These are phyloP conservation scores for Malacosoma neustria DNA, from an alignment of 2,888 invertebrate genomes.

Conservation along the genomic window DNA sequence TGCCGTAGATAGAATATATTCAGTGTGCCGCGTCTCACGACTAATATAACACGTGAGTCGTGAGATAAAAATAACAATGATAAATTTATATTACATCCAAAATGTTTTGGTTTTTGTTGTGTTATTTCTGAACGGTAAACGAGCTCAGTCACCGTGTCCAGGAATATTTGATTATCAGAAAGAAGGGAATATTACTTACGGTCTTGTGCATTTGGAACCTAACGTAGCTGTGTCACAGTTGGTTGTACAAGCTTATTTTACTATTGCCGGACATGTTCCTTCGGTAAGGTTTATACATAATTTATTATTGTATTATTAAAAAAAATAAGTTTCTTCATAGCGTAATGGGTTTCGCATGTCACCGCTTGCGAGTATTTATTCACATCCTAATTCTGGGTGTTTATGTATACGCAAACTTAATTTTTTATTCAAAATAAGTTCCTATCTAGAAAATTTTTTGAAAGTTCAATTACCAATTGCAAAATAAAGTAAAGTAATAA, in stretches of 20 bases:
- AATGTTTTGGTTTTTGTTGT: neutral
- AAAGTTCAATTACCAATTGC: too few relatives aligned
- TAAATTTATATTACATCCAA: neutral
- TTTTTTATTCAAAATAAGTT: too few relatives aligned
- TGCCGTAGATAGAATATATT: too few relatives aligned
- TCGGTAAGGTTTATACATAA: too few relatives aligned
- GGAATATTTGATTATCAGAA: slow-evolving; percentile 1
- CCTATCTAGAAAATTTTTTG: too few relatives aligned
- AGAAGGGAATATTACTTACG: neutral
- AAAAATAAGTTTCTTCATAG: too few relatives aligned
- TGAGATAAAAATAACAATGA: neutral
- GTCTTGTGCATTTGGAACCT: neutral
- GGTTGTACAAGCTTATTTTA: neutral
- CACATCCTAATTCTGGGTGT: too few relatives aligned
- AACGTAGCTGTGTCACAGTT: neutral
- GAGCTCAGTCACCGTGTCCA: slow-evolving; percentile 1
- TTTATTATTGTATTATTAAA: too few relatives aligned
- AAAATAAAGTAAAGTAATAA: too few relatives aligned
- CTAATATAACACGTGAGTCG: neutral
- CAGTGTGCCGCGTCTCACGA: neutral
- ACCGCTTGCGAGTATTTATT: too few relatives aligned
- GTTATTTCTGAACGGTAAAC: neutral
- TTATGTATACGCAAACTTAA: too few relatives aligned
- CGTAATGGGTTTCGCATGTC: too few relatives aligned
- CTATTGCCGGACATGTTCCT: neutral